These are phyloP conservation scores for Rhingia rostrata DNA, from an alignment of 2,888 invertebrate species.

Conservation along the genomic window DNA sequence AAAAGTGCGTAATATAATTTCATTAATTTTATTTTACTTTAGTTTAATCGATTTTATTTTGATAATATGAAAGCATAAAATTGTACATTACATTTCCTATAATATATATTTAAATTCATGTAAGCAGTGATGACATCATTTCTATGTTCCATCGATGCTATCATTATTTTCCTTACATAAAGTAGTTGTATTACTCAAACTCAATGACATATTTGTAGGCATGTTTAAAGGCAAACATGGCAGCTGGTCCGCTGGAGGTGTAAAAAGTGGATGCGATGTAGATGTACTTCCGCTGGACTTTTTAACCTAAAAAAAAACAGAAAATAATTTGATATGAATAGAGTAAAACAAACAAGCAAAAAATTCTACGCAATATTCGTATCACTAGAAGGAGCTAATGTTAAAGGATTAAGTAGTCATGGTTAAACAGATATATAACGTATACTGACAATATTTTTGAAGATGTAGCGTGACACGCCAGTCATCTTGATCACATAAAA, in stretches of 20 bases:
- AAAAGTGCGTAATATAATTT: slow-evolving; percentile 30
- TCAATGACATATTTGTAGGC: slow-evolving; percentile 31
- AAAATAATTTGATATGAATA: not conserved
- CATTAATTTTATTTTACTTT: slow-evolving; percentile 34
- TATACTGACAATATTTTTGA: not conserved
- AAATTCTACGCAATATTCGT: not conserved
- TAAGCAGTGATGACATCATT: slow-evolving; percentile 13
- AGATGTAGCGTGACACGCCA: not conserved
- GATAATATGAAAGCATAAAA: slow-evolving; percentile 58
- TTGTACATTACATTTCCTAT: slow-evolving; percentile 61
- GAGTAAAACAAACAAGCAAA: not conserved
- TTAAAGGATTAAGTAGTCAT: not conserved
- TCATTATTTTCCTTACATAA: slow-evolving; percentile 52
- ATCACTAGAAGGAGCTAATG: too few relatives aligned
- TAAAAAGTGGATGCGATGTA: slow-evolving; percentile 33
- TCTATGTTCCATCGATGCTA: slow-evolving; percentile 49
- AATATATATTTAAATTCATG: slow-evolving; percentile 53
- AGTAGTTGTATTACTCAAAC: slow-evolving; percentile 41
- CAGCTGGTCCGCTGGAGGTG: slow-evolving; percentile 36
- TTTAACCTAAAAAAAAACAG: slow-evolving; percentile 18
- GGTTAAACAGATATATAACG: not conserved
- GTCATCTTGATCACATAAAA: too few relatives aligned
- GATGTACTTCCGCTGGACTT: slow-evolving; percentile 17
- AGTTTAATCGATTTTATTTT: slow-evolving; percentile 52
- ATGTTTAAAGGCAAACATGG: slow-evolving; percentile 31